Evolutionary conservation across 2,888 invertebrate genomes (phyloP).

Genomic region (Quadroppia sp.): DNA sequence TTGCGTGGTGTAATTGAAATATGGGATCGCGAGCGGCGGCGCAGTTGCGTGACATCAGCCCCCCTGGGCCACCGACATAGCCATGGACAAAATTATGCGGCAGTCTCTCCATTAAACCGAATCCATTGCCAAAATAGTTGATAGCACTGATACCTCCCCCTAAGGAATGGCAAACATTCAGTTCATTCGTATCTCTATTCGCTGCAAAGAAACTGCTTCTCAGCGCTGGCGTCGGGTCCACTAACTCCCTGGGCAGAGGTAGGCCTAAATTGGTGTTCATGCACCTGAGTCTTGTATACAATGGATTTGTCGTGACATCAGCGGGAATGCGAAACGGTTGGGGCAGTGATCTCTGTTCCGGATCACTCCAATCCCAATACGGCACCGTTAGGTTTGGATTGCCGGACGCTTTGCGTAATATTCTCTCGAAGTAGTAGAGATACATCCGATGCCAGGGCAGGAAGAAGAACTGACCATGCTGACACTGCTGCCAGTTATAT

Average conservation of each 20-base stretch:
- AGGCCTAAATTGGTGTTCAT: no score
- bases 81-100: neutral
- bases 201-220: neutral
- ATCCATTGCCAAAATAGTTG: no score
- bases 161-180: conserved; percentile 8
- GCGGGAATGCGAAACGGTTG: neutral
- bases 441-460: neutral
- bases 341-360: neutral
- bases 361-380: neutral
- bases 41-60: neutral
- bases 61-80: neutral
- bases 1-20: neutral
- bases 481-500: neutral
- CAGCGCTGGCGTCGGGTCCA: neutral
- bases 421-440: neutral
- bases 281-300: no score
- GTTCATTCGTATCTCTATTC: neutral
- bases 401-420: neutral
- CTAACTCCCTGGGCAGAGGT: neutral
- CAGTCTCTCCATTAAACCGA: neutral
- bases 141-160: neutral
- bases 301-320: no score
- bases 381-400: neutral
- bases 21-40: neutral
- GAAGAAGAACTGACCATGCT: neutral